phyloP scores from a whole-genome alignment of 2,888 invertebrate genomes.

The Coremacera marginata region DNA sequence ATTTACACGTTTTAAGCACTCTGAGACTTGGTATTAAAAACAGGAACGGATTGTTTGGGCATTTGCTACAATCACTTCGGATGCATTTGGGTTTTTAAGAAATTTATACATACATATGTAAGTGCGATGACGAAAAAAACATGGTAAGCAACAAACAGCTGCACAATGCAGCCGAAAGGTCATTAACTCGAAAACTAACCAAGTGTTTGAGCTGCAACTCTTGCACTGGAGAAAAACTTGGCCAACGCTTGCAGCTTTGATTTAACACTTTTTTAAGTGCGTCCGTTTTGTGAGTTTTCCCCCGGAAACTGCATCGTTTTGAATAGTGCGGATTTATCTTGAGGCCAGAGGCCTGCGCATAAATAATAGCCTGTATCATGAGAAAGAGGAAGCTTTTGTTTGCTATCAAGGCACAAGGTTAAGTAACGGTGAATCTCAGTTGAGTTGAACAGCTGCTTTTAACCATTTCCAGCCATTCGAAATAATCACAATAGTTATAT shows the following conservation, averaged over 20 bases:
- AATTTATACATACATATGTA: too few relatives aligned
- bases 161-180: constrained; percentile 24
- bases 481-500: too few relatives aligned
- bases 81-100: too few relatives aligned
- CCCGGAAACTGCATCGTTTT: constrained; percentile 9
- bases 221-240: background rate
- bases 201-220: background rate
- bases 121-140: background rate
- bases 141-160: constrained; percentile 4
- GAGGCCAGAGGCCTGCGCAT: background rate
- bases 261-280: background rate
- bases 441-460: background rate
- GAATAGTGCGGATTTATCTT: background rate
- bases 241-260: background rate
- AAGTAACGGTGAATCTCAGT: background rate
- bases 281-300: background rate
- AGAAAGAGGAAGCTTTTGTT: background rate
- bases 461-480: too few relatives aligned
- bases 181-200: constrained; percentile 33
- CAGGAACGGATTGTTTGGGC: background rate
- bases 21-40: background rate
- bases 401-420: background rate
- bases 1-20: background rate
- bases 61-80: background rate
- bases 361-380: background rate